Base-by-base conservation (phyloP, 2,113 vertebrate genomes). In the Macaca mulatta region DNA sequence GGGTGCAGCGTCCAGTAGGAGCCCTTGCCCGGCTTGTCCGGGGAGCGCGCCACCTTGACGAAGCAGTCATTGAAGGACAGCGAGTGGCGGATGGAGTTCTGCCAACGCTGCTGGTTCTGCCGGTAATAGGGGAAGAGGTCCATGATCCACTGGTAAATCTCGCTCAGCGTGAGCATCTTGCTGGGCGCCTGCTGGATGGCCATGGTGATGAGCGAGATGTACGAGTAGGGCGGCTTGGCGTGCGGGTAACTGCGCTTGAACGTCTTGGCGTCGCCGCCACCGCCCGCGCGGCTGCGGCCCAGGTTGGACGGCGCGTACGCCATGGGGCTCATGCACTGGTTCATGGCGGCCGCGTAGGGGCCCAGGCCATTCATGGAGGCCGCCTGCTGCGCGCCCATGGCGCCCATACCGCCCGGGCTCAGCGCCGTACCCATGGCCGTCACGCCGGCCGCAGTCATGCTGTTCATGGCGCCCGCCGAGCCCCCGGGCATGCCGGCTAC, bases 131-230 rank as follows among this genome's bases (percentile, higher is more conserved):
- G 99, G 94, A 99, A 99, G 45, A 99, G 99, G 98, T 99, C 99
- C 99, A 99, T 99, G 99, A 99, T 99, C 99, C 99, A 99, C 98
- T 99, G 99, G 98, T 99, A 99, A 98, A 99, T 99, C 98, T 99
- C 99, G 8, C 99, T 99, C 25, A 99, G 99, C 0, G 99, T 99
- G 96, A 99, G 99, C 99, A 99, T 99, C 98, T 99, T 99, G 98
- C 98, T 99, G 92, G 99, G 99, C 0, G 99, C 98, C 98, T 99
- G 99, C 98, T 99, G 99, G 97, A 99, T 99, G 74, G 99, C 99
- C 99, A 99, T 99, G 90, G 99, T 99, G 98, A 99, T 99, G 75
- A 99, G 99, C 0, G 99, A 99, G 97, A 99, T 99, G 99, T 99
- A 99, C 4, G 99, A 99, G 95, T 99, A 99, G 23, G 99, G 99